Evolutionary conservation across 2,113 vertebrate species (phyloP).

Genomic region (Apodemus sylvaticus): DNA sequence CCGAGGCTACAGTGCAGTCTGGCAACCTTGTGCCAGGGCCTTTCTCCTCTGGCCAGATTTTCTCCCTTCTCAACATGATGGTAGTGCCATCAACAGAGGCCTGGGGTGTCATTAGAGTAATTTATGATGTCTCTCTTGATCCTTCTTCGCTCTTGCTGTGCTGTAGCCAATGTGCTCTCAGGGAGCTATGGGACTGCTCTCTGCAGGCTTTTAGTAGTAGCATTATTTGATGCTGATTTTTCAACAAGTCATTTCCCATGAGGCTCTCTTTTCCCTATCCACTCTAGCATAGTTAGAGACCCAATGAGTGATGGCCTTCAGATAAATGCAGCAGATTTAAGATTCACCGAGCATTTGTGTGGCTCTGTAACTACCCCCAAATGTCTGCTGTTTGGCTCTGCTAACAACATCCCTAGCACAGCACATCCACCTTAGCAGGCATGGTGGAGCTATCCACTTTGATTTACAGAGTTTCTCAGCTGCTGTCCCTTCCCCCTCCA

Average conservation of each 20-base stretch:
- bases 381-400: background rate
- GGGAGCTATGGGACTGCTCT: background rate
- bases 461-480: background rate
- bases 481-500: background rate
- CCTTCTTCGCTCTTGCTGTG: background rate
- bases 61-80: background rate
- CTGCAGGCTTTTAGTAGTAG: background rate
- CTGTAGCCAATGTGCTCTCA: background rate
- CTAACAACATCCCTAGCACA: background rate
- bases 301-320: background rate
- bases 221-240: background rate
- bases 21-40: background rate
- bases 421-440: background rate
- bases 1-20: background rate
- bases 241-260: background rate
- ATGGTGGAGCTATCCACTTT: rapidly evolving
- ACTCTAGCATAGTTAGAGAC: background rate
- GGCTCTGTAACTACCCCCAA: background rate
- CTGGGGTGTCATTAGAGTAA: background rate
- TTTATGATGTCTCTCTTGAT: background rate
- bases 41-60: background rate
- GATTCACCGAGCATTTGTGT: background rate
- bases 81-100: background rate
- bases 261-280: background rate
- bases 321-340: background rate